phyloP scores from a whole-genome alignment of 2,888 invertebrate genomes.

The Rotaria socialis region DNA sequence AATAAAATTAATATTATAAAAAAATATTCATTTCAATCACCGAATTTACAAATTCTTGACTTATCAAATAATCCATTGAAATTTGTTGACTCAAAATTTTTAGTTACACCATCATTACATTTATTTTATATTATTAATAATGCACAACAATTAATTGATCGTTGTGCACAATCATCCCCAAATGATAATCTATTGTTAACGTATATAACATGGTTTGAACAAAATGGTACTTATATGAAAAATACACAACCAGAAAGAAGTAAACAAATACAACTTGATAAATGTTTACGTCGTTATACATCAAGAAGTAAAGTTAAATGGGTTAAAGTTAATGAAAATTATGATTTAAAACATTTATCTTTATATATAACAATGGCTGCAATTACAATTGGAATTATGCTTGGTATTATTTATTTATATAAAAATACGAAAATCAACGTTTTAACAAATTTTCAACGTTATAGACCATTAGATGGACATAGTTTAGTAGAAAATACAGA shows the following conservation, averaged over 20 bases:
- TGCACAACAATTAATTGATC: neutral
- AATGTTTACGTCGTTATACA: neutral
- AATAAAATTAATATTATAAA: neutral
- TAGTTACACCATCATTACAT: neutral
- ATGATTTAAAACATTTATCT: neutral
- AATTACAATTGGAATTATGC: neutral
- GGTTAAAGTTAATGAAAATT: neutral
- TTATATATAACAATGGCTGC: neutral
- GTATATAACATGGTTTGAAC: neutral
- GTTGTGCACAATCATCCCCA: neutral
- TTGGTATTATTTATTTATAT: neutral
- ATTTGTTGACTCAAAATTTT: neutral
- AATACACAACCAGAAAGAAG: no score
- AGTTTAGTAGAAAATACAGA: neutral
- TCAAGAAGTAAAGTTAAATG: neutral
- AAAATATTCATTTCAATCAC: slow-evolving; percentile 20
- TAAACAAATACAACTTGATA: neutral
- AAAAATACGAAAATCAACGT: neutral
- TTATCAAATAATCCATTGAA: neutral
- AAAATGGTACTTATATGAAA: slow-evolving; percentile 10
- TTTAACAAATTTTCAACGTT: neutral
- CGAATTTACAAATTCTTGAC: slow-evolving; percentile 12
- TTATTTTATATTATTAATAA: neutral
- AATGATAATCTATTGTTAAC: neutral
- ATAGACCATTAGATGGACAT: neutral